These are phyloP conservation scores for Mobula birostris DNA, from an alignment of 2,113 vertebrate species.

Conservation along the genomic window DNA sequence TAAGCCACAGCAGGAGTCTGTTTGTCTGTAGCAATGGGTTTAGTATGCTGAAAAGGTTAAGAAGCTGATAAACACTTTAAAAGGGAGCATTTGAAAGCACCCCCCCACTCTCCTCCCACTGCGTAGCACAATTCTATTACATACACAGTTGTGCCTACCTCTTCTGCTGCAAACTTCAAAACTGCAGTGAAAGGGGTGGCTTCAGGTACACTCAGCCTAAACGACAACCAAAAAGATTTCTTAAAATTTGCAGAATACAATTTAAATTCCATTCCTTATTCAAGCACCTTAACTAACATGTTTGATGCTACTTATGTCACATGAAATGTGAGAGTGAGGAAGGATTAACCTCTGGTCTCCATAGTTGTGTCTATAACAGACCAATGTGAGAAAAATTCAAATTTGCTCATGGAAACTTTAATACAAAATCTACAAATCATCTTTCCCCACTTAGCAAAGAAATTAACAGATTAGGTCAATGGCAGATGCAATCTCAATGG, in stretches of 20 bases:
- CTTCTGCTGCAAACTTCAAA: slow-evolving; percentile 92
- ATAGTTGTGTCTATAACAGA: neutral
- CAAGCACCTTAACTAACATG: neutral
- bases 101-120: neutral
- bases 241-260: neutral
- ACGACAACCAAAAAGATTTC: neutral
- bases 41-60: neutral
- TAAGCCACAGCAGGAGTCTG: neutral
- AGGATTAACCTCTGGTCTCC: neutral
- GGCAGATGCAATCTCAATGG: too few species aligned
- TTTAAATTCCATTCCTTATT: neutral
- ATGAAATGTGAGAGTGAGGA: neutral
- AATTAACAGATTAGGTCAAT: too few species aligned
- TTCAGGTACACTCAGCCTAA: slow-evolving; percentile 87
- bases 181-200: slow-evolving; percentile 90
- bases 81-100: neutral
- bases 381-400: neutral
- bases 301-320: neutral
- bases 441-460: neutral
- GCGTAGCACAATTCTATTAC: neutral
- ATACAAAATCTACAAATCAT: neutral
- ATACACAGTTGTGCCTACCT: slow-evolving; percentile 62
- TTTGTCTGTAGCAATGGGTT: too few species aligned
- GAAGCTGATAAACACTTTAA: neutral
- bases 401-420: neutral